These are phyloP conservation scores for Blastobasis adustella DNA, from an alignment of 2,888 invertebrate genomes.

Conservation along the genomic window DNA sequence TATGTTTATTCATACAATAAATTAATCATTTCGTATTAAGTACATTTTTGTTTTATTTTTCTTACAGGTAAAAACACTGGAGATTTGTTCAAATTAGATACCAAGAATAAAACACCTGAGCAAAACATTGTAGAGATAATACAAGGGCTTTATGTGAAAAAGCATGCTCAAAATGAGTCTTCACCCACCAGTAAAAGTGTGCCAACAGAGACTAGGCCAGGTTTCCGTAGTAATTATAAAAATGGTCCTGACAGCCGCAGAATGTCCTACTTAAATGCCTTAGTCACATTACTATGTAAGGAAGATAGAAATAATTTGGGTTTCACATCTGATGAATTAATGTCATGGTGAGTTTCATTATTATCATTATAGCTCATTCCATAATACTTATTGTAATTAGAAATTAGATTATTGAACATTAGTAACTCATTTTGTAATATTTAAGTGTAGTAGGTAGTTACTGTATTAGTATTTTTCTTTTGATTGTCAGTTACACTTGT, in stretches of 20 bases:
- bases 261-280: conserved; percentile 90
- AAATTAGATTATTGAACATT: too few relatives aligned
- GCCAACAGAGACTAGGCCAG: conserved; percentile 64
- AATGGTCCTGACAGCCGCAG: conserved; percentile 84
- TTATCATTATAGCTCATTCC: too few relatives aligned
- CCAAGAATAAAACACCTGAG: conserved; percentile 71
- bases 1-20: too few relatives aligned
- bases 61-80: conserved; percentile 74
- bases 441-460: too few relatives aligned
- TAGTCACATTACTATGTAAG: conserved; percentile 85
- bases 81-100: conserved; percentile 78
- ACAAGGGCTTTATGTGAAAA: conserved; percentile 72
- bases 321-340: conserved; percentile 86
- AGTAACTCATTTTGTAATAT: too few relatives aligned
- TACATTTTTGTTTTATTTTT: conserved; percentile 13
- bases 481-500: too few relatives aligned
- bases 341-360: conserved; percentile 52
- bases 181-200: conserved; percentile 55
- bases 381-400: too few relatives aligned
- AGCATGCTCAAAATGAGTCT: conserved; percentile 50
- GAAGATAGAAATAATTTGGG: conserved; percentile 79
- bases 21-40: neutral
- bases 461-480: too few relatives aligned
- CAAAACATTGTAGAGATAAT: conserved; percentile 80
- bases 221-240: conserved; percentile 76